Conservation (phyloP, 2,113 vertebrate genomes). For the Indicator maculatus region DNA sequence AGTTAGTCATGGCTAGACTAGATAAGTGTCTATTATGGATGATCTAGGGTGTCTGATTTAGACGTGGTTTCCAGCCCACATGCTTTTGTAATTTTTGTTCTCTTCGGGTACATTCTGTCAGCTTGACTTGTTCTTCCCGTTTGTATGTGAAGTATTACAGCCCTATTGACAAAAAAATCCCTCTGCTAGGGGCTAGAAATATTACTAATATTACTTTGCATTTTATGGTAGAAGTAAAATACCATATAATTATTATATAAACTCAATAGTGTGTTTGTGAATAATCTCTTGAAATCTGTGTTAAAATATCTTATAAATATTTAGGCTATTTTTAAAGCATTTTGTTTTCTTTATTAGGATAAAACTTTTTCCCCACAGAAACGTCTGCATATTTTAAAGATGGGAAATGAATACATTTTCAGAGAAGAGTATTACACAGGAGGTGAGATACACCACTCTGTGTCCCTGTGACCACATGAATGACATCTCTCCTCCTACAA, state of each 20-base stretch:
- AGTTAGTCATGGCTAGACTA: not conserved
- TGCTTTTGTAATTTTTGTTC: not conserved
- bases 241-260: not conserved
- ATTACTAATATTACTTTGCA: not conserved
- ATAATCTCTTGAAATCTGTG: not conserved
- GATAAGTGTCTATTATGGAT: not conserved
- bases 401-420: not conserved
- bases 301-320: not conserved
- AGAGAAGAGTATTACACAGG: not conserved
- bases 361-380: not conserved
- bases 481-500: not conserved
- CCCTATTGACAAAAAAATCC: not conserved
- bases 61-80: not conserved
- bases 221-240: not conserved
- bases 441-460: not conserved
- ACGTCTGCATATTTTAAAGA: not conserved
- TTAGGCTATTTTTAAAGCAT: not conserved
- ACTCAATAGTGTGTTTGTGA: not conserved
- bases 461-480: not conserved
- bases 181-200: not conserved
- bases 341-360: not conserved
- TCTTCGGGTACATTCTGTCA: not conserved
- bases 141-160: not conserved
- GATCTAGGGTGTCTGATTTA: not conserved
- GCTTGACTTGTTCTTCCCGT: not conserved